Percentiles rank a stretch among this genome's conserved stretches.
These are phyloP conservation scores for Sitta carolinensis DNA, from an alignment of 2,797 vertebrate genomes.

Conservation along the genomic window DNA sequence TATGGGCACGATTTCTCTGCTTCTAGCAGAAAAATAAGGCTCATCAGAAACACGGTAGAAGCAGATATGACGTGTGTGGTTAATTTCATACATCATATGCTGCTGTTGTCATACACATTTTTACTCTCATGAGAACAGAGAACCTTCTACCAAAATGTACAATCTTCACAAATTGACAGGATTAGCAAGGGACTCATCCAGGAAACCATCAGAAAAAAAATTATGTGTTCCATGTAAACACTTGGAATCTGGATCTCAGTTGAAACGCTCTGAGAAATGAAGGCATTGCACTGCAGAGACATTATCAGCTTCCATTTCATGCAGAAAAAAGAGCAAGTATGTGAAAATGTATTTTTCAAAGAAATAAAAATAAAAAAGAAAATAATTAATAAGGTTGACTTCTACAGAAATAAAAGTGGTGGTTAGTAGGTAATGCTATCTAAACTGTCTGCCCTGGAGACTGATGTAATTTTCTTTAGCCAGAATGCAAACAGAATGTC, in stretches of 20 bases:
- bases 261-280: neutral
- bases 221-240: neutral
- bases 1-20: neutral
- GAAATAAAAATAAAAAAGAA: neutral
- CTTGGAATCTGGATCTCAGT: neutral
- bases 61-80: neutral
- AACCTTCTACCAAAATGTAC: constrained; percentile 3
- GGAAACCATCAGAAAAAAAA: neutral
- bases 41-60: neutral
- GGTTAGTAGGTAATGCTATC: neutral
- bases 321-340: neutral
- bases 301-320: neutral
- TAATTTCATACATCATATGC: constrained; percentile 32
- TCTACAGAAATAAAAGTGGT: neutral
- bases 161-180: constrained; percentile 4
- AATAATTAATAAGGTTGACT: neutral
- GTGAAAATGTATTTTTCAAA: neutral
- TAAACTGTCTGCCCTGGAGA: neutral
- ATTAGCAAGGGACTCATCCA: constrained; percentile 22
- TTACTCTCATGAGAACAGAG: constrained; percentile 21
- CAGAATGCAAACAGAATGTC: neutral
- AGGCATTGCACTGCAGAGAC: neutral
- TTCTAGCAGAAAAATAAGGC: neutral
- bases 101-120: constrained; percentile 40
- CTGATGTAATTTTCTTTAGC: neutral